These are phyloP conservation scores for Sandelia bainsii DNA, from an alignment of 2,797 vertebrate species.

Conservation along the genomic window DNA sequence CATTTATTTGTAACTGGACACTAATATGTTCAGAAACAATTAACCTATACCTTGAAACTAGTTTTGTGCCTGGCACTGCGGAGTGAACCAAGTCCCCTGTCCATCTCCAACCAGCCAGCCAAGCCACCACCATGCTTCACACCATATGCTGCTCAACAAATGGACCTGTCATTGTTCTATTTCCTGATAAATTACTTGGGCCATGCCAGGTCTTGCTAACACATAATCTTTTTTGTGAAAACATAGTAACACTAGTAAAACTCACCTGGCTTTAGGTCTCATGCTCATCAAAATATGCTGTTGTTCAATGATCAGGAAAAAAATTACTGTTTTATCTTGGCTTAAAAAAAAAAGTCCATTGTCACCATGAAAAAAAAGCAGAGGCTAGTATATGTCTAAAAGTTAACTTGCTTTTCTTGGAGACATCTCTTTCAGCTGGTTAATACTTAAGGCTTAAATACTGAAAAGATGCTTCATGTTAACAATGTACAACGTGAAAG, in stretches of 20 bases:
- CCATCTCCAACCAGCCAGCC: background rate
- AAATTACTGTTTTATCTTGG: too few relatives aligned
- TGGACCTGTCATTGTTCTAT: background rate
- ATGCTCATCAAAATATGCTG: too few relatives aligned
- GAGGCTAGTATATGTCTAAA: background rate
- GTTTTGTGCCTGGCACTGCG: background rate
- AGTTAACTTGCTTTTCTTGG: background rate
- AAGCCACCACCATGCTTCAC: too few relatives aligned
- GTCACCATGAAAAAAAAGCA: background rate
- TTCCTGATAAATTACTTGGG: background rate
- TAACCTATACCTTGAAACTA: background rate
- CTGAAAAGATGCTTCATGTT: constrained; percentile 1
- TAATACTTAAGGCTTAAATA: background rate
- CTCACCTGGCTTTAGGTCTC: background rate
- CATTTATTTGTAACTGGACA: background rate
- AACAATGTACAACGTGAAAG: background rate
- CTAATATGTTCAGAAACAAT: constrained; percentile 15
- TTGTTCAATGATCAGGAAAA: too few relatives aligned
- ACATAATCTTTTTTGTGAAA: background rate
- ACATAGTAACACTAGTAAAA: constrained; percentile 1
- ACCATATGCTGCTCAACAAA: background rate
- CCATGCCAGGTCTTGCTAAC: background rate
- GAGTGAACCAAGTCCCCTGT: background rate
- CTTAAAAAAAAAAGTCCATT: too few relatives aligned
- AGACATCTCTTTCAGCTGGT: background rate